Evolutionary conservation across 2,888 invertebrate species (phyloP).

Genomic region (Slavum lentiscoides): DNA sequence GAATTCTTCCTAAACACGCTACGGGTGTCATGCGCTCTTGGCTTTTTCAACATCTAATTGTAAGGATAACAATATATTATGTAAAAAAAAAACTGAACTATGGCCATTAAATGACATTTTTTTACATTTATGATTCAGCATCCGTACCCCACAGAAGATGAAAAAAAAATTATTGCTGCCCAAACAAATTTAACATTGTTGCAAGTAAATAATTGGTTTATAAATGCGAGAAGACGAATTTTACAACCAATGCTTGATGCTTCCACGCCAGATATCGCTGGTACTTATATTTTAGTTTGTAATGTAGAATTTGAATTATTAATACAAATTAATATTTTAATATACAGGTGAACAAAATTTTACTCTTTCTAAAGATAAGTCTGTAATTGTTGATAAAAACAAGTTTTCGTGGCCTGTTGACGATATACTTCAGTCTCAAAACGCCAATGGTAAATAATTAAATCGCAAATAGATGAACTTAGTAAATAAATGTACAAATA

Average conservation of each 20-base stretch:
- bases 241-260: constrained; percentile 90
- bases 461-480: background rate
- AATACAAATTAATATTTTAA: constrained; percentile 21
- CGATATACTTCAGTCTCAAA: constrained; percentile 27
- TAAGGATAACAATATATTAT: constrained; percentile 62
- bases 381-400: constrained; percentile 35
- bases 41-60: constrained; percentile 95
- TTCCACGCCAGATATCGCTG: constrained; percentile 61
- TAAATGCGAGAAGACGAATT: constrained; percentile 88
- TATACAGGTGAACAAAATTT: constrained; percentile 39
- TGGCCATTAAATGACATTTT: background rate
- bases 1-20: constrained; percentile 91
- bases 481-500: background rate
- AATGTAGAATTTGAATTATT: background rate
- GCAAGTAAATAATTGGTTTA: constrained; percentile 93
- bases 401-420: constrained; percentile 47
- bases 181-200: constrained; percentile 86
- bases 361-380: constrained; percentile 43
- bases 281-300: constrained; percentile 49
- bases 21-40: constrained; percentile 95
- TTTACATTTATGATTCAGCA: constrained; percentile 66
- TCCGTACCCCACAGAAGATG: constrained; percentile 93
- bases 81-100: background rate
- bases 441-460: constrained; percentile 34
- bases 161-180: constrained; percentile 85